Base-by-base conservation (phyloP, 1,140 invertebrate genomes). In the Psix sp. region DNA sequence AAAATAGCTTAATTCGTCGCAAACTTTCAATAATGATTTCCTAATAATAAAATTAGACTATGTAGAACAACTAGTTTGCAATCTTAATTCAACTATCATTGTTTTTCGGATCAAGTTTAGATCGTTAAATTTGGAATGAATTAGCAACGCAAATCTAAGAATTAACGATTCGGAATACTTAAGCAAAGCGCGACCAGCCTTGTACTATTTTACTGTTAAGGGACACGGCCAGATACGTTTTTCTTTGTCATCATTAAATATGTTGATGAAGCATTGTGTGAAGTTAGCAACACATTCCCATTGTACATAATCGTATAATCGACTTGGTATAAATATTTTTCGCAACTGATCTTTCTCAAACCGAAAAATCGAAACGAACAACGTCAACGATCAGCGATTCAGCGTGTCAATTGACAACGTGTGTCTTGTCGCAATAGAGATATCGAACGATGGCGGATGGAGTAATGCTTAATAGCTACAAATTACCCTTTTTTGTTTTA, bases 401-500 rank as follows among this genome's bases (percentile, higher is more conserved):
- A 11, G 26, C 5, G 15, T 45, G 49, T 52, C 46, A 39, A 39
- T 54, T 40, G 49, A 29, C 17, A 5, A 9, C 16, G 18, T 21
- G 18, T 0, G 42, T 0, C 18, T 10, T 6, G 26, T 15, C n/a
- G 1, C 14, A 3, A 15, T 40, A 15, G 24, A 11, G 18, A 67
- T 40, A 73, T 35, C 39, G 65, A 65, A 13, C 31, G 45, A 24
- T 29, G 43, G 56, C 43, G 62, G 70, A 63, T 56, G 68, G 70
- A 74, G 77, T 54, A 67, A 76, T 71, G 75, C 74, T 80, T 82
- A 84, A 83, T 83, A 79, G 80, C 80, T 74, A 77, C 79, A 81
- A 83, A 82, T 84, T 82, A 83, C 76, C 73, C 74, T 76, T 80
- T 77, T 79, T 79, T 80, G 73, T 79, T 80, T 80, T 74, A 49